Conservation (phyloP, 1,140 invertebrate genomes). For the Drosophila sp. region DNA sequence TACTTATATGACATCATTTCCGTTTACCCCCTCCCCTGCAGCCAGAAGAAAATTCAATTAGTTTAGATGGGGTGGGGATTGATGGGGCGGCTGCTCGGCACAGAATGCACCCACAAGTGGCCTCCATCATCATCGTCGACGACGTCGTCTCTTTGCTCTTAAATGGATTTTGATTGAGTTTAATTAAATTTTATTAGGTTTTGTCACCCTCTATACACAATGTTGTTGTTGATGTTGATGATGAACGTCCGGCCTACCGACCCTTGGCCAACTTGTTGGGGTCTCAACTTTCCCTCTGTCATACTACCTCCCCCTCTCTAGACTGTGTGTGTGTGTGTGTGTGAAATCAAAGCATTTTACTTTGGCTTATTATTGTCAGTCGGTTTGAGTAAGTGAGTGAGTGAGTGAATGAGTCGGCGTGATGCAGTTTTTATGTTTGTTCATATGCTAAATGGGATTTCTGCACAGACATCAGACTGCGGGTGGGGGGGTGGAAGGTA, state of each 20-base stretch:
- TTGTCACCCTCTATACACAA: constrained; percentile 69
- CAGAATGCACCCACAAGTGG: constrained; percentile 35
- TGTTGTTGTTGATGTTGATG: constrained; percentile 33
- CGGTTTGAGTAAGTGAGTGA: neutral
- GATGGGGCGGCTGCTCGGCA: constrained; percentile 13
- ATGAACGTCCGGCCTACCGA: constrained; percentile 58
- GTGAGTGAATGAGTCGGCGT: constrained; percentile 30
- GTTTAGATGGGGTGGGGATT: constrained; percentile 9
- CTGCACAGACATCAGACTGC: constrained; percentile 9
- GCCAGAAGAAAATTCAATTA: constrained; percentile 35
- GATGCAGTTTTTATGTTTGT: constrained; percentile 45
- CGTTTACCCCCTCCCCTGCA: constrained; percentile 25
- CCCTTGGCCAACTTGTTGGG: constrained; percentile 11
- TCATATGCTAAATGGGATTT: constrained; percentile 57
- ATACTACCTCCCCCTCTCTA: neutral
- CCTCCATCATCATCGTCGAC: constrained; percentile 1
- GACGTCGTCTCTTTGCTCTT: constrained; percentile 36
- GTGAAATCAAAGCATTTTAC: constrained; percentile 72
- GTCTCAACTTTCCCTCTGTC: neutral
- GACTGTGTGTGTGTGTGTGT: constrained; percentile 18
- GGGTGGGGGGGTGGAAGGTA: constrained; percentile 3
- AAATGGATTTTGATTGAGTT: constrained; percentile 81
- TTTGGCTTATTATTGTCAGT: constrained; percentile 64
- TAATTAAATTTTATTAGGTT: constrained; percentile 82
- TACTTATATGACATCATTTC: constrained; percentile 47